These are phyloP conservation scores for Nannospalax galili DNA, from an alignment of 2,113 vertebrate species.

Conservation along the genomic window DNA sequence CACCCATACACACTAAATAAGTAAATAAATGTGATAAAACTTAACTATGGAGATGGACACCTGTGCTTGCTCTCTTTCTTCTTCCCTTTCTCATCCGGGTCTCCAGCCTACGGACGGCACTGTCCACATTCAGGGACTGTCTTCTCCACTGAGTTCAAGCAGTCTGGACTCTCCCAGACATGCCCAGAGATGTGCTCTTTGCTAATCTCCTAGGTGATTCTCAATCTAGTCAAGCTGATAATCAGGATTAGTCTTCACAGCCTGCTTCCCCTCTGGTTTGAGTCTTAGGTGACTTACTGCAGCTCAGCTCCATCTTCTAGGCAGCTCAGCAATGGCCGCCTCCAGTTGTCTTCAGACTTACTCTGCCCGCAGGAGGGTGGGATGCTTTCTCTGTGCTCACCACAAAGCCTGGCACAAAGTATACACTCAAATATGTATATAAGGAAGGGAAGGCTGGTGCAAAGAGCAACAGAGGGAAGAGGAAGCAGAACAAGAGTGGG, in stretches of 20 bases:
- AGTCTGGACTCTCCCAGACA: neutral
- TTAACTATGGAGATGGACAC: neutral
- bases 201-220: neutral
- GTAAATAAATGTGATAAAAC: neutral
- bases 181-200: neutral
- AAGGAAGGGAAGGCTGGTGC: neutral
- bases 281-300: accelerated
- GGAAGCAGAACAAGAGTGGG: too few species aligned
- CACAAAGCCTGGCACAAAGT: neutral
- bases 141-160: neutral
- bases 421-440: neutral
- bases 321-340: too few species aligned
- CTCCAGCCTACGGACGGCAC: neutral
- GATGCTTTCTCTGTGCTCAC: neutral
- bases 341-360: neutral
- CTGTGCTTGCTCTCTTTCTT: neutral
- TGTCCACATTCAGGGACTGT: neutral
- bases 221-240: neutral
- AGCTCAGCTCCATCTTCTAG: too few species aligned
- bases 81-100: neutral
- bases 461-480: neutral
- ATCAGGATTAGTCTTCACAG: neutral
- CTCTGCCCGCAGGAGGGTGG: accelerated
- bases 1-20: too few species aligned
- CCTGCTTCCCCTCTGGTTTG: neutral